Percentiles rank a stretch among this genome's conserved stretches.
These are phyloP conservation scores for Theretra japonica DNA, from an alignment of 2,888 invertebrate species.

Conservation along the genomic window DNA sequence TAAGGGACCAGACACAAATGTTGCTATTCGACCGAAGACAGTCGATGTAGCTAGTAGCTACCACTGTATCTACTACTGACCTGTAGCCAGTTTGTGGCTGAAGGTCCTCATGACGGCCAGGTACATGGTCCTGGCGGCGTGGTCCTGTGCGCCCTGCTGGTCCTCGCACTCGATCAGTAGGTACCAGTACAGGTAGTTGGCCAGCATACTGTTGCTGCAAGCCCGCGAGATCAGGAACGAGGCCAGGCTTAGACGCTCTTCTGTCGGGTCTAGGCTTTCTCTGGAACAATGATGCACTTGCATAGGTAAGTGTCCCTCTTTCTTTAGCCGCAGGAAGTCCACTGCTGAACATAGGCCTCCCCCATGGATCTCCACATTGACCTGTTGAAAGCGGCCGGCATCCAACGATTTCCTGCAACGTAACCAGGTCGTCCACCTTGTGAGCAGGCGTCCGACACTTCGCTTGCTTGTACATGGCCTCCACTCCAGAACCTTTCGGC, in stretches of 20 bases:
- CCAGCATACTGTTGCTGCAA: slow-evolving; percentile 93
- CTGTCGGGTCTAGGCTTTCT: slow-evolving; percentile 35
- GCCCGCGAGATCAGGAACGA: slow-evolving; percentile 96
- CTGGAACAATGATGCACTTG: neutral
- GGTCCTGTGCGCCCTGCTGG: slow-evolving; percentile 90
- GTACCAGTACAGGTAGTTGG: slow-evolving; percentile 99
- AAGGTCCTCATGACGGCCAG: slow-evolving; percentile 95
- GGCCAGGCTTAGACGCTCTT: slow-evolving; percentile 88
- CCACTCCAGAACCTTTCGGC: too few relatives aligned
- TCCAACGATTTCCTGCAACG: too few relatives aligned
- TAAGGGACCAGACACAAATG: too few relatives aligned
- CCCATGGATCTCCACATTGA: neutral
- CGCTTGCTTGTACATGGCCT: too few relatives aligned
- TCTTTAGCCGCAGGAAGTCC: neutral
- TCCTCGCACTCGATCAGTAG: slow-evolving; percentile 97
- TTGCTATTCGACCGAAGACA: too few relatives aligned
- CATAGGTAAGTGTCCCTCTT: neutral
- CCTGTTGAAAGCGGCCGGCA: too few relatives aligned
- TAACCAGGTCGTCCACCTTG: too few relatives aligned
- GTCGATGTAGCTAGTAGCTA: too few relatives aligned
- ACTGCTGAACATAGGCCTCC: neutral
- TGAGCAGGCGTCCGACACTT: too few relatives aligned
- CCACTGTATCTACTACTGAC: slow-evolving; percentile 56
- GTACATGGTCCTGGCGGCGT: slow-evolving; percentile 92
- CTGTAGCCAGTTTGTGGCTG: slow-evolving; percentile 88